phyloP scores from a whole-genome alignment of 2,888 invertebrate species.

The Hylaea fasciaria region DNA sequence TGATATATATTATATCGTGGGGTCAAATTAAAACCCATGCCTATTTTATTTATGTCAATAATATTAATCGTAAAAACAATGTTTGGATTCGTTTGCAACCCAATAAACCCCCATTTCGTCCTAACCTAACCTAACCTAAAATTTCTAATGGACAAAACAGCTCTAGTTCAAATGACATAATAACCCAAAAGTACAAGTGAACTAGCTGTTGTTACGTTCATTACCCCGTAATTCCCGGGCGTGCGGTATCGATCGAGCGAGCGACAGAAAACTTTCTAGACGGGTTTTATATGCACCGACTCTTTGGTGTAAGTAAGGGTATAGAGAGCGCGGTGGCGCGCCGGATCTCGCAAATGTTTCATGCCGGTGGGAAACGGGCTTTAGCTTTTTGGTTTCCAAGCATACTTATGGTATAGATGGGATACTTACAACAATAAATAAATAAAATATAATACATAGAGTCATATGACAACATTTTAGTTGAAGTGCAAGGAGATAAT shows the following conservation, averaged over 20 bases:
- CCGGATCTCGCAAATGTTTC: constrained; percentile 45
- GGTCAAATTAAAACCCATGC: no score
- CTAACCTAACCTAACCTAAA: no score
- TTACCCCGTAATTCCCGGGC: constrained; percentile 74
- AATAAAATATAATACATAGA: no score
- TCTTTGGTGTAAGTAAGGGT: constrained; percentile 74
- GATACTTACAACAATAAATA: no score
- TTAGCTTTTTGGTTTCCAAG: constrained; percentile 19
- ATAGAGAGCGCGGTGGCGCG: constrained; percentile 47
- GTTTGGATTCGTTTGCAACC: no score
- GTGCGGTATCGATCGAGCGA: constrained; percentile 79
- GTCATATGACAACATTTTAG: no score
- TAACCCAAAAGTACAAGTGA: constrained; percentile 78
- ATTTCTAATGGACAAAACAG: constrained; percentile 10
- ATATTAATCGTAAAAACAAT: no score
- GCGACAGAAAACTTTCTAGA: constrained; percentile 86
- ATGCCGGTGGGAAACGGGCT: constrained; percentile 39
- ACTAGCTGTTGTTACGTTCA: constrained; percentile 74
- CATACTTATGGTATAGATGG: constrained; percentile 1
- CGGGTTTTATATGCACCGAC: constrained; percentile 85
- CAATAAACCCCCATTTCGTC: no score
- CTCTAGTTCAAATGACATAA: constrained; percentile 70
- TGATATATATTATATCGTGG: no score
- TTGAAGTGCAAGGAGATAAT: no score
- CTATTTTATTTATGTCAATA: no score